Conservation (phyloP, 1,140 invertebrate species). For the Tenebrio molitor region DNA sequence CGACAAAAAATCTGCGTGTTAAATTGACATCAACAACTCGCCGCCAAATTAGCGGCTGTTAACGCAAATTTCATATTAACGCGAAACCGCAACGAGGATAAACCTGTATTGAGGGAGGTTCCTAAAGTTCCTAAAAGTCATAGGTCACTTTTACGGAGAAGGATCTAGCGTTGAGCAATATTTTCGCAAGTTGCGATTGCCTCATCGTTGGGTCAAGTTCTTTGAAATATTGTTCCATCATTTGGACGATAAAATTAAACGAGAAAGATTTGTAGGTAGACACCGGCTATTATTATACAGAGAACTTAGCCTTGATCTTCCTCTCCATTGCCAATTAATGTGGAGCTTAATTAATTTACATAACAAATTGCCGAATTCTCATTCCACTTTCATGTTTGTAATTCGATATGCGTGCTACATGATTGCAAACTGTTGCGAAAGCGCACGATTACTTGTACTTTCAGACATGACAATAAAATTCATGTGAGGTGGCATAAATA, state of each 20-base stretch:
- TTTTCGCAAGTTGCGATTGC: too few relatives aligned
- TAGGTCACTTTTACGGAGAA: too few relatives aligned
- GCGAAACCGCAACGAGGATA: too few relatives aligned
- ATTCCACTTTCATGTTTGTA: not conserved
- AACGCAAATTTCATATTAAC: too few relatives aligned
- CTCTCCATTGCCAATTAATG: not conserved
- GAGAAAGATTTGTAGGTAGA: not conserved
- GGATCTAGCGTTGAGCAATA: too few relatives aligned
- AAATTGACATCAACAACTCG: too few relatives aligned
- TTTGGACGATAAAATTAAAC: too few relatives aligned
- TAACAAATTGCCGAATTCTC: not conserved
- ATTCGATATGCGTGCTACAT: not conserved
- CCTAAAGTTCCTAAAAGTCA: too few relatives aligned
- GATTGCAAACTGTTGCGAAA: not conserved
- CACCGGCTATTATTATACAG: not conserved
- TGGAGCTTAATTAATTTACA: not conserved
- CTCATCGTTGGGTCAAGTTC: not conserved
- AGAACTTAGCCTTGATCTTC: not conserved
- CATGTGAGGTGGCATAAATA: not conserved
- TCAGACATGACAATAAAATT: not conserved
- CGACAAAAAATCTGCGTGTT: too few relatives aligned
- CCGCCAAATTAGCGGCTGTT: too few relatives aligned
- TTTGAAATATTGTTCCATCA: not conserved
- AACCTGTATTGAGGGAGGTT: too few relatives aligned
- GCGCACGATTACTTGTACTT: not conserved